These are phyloP conservation scores for Eristalis arbustorum DNA, from an alignment of 2,888 invertebrate genomes.

Conservation along the genomic window DNA sequence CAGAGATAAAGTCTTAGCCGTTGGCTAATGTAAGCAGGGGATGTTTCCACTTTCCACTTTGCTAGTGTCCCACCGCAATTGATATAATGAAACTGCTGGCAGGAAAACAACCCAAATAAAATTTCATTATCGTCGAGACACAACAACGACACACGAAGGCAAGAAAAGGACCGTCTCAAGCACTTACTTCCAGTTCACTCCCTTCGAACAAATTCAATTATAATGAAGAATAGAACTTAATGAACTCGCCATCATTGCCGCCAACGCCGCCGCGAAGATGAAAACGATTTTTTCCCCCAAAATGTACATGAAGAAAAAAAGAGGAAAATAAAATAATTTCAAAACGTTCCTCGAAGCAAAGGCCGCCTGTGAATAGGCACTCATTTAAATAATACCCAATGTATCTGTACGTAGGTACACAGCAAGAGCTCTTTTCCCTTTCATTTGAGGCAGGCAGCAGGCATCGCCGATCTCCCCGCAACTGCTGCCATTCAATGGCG, in stretches of 20 bases:
- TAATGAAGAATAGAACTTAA: slow-evolving; percentile 70
- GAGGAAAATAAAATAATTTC: slow-evolving; percentile 55
- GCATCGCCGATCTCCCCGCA: background rate
- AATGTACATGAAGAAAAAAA: slow-evolving; percentile 3
- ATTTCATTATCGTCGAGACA: slow-evolving; percentile 67
- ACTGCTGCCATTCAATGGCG: background rate
- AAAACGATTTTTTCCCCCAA: slow-evolving; percentile 45
- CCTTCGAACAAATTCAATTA: slow-evolving; percentile 71
- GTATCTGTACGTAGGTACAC: slow-evolving; percentile 52
- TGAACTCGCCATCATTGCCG: slow-evolving; percentile 69
- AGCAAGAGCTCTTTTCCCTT: slow-evolving; percentile 38
- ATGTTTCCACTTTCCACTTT: slow-evolving; percentile 29
- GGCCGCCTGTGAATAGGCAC: slow-evolving; percentile 61
- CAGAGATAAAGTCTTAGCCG: slow-evolving; percentile 36
- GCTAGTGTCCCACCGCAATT: slow-evolving; percentile 55
- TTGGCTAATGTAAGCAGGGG: slow-evolving; percentile 30
- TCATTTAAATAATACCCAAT: slow-evolving; percentile 70
- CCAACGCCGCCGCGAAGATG: slow-evolving; percentile 59
- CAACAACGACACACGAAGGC: slow-evolving; percentile 63
- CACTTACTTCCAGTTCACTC: slow-evolving; percentile 69
- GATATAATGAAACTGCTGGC: slow-evolving; percentile 65
- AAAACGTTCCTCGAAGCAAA: slow-evolving; percentile 51
- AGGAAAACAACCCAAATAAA: slow-evolving; percentile 69
- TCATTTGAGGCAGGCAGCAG: slow-evolving; percentile 27
- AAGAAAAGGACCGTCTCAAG: slow-evolving; percentile 51